These are phyloP conservation scores for Lithodes maja DNA, from an alignment of 2,888 invertebrate genomes.

Conservation along the genomic window DNA sequence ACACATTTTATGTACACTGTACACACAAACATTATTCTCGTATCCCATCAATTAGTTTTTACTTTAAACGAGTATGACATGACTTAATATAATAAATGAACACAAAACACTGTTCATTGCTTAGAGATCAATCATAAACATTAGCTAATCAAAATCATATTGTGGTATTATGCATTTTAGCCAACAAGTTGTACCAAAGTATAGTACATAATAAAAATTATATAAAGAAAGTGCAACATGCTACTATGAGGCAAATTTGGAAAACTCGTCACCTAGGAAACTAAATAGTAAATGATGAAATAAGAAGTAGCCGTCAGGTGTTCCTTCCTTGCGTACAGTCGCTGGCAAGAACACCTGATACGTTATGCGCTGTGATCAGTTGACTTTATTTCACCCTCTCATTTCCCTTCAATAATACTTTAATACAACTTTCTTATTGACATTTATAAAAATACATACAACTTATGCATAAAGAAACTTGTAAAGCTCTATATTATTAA, in stretches of 20 bases:
- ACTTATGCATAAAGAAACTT: too few relatives aligned
- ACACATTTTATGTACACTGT: slow-evolving; percentile 12
- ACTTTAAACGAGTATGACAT: neutral
- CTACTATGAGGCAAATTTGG: neutral
- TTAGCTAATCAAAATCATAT: neutral
- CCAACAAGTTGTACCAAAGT: neutral
- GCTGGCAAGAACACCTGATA: too few relatives aligned
- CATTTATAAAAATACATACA: too few relatives aligned
- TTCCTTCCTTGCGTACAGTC: neutral
- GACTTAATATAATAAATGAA: neutral
- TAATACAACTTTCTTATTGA: too few relatives aligned
- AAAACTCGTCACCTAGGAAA: neutral
- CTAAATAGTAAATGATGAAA: neutral
- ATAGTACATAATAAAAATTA: neutral
- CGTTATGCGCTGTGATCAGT: too few relatives aligned
- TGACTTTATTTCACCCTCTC: too few relatives aligned
- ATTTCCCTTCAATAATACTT: too few relatives aligned
- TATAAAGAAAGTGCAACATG: neutral
- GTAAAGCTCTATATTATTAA: too few relatives aligned
- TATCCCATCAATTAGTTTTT: neutral
- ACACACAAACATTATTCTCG: neutral
- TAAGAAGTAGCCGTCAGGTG: neutral
- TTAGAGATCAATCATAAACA: slow-evolving; percentile 1
- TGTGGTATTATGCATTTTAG: neutral
- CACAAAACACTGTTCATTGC: neutral